Evolutionary conservation across 2,113 vertebrate genomes (phyloP), one percentile per base, ranked within the genome.

Genomic region (Trogon surrucura): DNA sequence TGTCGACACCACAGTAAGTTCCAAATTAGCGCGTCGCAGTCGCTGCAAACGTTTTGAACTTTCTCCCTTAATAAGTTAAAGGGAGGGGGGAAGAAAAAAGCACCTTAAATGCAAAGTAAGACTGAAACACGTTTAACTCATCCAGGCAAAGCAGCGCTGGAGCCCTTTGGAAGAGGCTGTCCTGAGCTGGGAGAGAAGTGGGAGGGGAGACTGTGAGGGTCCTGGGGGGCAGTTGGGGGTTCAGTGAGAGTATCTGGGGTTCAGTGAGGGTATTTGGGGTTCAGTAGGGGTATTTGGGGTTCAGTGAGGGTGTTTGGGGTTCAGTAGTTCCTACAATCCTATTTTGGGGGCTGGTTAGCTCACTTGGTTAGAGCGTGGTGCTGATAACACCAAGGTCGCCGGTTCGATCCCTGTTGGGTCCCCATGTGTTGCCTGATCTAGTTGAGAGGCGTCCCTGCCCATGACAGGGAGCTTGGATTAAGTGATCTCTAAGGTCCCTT

Each of bases 1-100:
- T 85, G 93, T 91, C 73, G 92, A 62, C 95, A 80, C 84, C 1
- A 6, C 73, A 25, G 77, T 84, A 47, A 87, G 93, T 93, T 93
- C 93, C 79, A 94, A 95, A 95, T 95, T 89, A 94, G 89, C 8
- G 72, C 2, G 6, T 70, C 4, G 27, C 89, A 80, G 86, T 53
- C 84, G 4, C 93, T 58, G 89, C 80, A 88, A 66, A 22, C 0
- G 16, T 74, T 84, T 87, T 93, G 93, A 91, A 93, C 96, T 93
- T 89, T 84, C 84, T 94, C 87, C 41, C 89, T 88, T 86, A 83
- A 75, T 73, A 53, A 94, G 36, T 92, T 79, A 6, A 25, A 77
- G 64, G 69, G 56, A 56, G 11, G 36, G 51, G 30, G 21, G 18
- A 34, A 29, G 29, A 27, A 16, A 47, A 14, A n/a, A 58, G 2